Percentiles rank a stretch among this genome's conserved stretches.
phyloP scores from a whole-genome alignment of 2,113 vertebrate species.

The Oceanodroma tethys region DNA sequence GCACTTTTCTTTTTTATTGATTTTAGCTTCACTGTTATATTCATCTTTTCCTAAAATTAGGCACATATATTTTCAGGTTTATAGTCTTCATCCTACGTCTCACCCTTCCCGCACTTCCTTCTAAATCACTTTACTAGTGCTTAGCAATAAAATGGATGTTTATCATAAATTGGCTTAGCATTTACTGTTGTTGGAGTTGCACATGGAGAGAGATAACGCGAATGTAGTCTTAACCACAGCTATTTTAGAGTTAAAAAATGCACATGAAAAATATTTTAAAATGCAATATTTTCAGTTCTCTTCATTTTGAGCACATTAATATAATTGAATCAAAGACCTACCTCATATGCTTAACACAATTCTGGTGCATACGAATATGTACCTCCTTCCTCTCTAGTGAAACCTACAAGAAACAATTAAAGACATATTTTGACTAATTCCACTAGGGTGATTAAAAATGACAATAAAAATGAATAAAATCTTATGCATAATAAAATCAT shows the following conservation, averaged over 20 bases:
- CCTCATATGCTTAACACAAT: neutral
- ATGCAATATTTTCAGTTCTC: neutral
- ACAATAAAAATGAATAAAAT: neutral
- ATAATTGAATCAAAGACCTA: neutral
- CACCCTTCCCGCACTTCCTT: neutral
- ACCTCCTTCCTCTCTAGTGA: neutral
- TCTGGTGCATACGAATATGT: neutral
- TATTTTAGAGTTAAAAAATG: neutral
- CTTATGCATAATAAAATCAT: neutral
- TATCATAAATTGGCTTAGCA: neutral
- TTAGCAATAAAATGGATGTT: constrained; percentile 27
- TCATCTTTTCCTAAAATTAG: constrained; percentile 50
- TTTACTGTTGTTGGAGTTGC: neutral
- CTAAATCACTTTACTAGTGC: constrained; percentile 42
- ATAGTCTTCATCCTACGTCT: constrained; percentile 26
- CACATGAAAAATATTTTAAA: neutral
- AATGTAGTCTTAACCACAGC: neutral
- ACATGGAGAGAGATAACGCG: neutral
- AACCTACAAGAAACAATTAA: neutral
- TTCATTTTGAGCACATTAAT: neutral
- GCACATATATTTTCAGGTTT: constrained; percentile 30
- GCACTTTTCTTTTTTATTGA: constrained; percentile 29
- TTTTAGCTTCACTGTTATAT: constrained; percentile 28
- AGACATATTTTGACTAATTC: neutral
- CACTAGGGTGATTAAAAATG: neutral